Evolutionary conservation across 1,140 invertebrate species (phyloP), one percentile per base, ranked within the genome.

Genomic region (Lepidurus apus): DNA sequence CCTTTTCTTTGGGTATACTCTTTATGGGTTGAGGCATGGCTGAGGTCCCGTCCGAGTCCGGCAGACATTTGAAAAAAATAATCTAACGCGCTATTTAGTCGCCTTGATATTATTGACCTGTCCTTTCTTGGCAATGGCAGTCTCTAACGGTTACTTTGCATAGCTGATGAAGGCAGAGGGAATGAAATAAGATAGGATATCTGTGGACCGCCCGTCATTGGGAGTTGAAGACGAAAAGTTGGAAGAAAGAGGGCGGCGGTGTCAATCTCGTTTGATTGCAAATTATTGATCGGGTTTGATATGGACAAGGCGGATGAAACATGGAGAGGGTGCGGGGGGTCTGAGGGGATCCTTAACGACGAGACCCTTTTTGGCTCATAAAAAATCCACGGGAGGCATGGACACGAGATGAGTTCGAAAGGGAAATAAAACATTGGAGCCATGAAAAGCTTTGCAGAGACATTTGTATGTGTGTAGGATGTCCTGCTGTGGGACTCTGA

Each of bases 281-380:
- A 65, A 65, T 65, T 65, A 65, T 65, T 65, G 53, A 65, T 65
- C 53, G 53, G 53, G 53, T 65, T 65, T 65, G 53, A 65, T 65
- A 65, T 65, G 53, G 53, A 65, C 53, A 65, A 65, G 53, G n/a
- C 53, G 45, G 45, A 47, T 47, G 45, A 47, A 47, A 5, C 45
- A 47, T 47, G 45, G 53, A 65, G 53, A 21, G 53, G 6, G 53
- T 65, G 17, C 13, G 53, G 53, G 53, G 17, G 53, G 53, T 65
- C 8, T 65, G 53, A 21, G 53, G 53, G 53, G 53, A 65, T 65
- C 53, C 53, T 65, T 65, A 65, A 65, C 53, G 53, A 65, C 53
- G 53, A 65, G 53, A 65, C 53, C 53, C 53, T 65, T 65, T 65
- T 65, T 65, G 53, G 53, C 53, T 65, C 53, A 65, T 65, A 65